Evolutionary conservation across 2,113 vertebrate species (phyloP).

Genomic region (Ceyx margarethae): DNA sequence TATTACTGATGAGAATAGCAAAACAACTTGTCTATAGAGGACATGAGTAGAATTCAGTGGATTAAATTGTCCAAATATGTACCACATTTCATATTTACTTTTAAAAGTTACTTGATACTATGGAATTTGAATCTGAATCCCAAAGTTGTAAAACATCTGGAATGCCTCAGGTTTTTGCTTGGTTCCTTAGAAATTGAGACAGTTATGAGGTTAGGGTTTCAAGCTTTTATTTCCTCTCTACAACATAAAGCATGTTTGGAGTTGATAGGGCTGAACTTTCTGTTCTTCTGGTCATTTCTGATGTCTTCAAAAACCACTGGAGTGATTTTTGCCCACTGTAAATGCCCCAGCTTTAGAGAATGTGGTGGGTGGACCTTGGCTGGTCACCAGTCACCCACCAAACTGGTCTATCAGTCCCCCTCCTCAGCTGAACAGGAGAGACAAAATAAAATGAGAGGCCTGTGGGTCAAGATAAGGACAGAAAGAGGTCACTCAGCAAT

Average conservation of each 20-base stretch:
- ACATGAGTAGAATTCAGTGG: constrained; percentile 7
- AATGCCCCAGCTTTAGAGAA: background rate
- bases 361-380: background rate
- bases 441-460: background rate
- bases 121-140: background rate
- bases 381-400: background rate
- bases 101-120: background rate
- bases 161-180: background rate
- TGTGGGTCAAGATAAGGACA: background rate
- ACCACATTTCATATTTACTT: background rate
- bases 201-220: background rate
- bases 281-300: background rate
- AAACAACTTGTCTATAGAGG: background rate
- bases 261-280: background rate
- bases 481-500: background rate
- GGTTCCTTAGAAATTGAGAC: background rate
- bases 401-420: background rate
- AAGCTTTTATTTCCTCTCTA: background rate
- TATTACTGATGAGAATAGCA: background rate
- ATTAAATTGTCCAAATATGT: constrained; percentile 13
- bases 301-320: background rate
- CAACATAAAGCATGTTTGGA: background rate
- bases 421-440: background rate
- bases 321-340: background rate
- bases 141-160: background rate